A percentile compares a stretch with the other conserved stretches of the same genome.
These are phyloP conservation scores for Phymorhynchus buccinoides DNA, from an alignment of 1,140 invertebrate genomes.

Conservation along the genomic window DNA sequence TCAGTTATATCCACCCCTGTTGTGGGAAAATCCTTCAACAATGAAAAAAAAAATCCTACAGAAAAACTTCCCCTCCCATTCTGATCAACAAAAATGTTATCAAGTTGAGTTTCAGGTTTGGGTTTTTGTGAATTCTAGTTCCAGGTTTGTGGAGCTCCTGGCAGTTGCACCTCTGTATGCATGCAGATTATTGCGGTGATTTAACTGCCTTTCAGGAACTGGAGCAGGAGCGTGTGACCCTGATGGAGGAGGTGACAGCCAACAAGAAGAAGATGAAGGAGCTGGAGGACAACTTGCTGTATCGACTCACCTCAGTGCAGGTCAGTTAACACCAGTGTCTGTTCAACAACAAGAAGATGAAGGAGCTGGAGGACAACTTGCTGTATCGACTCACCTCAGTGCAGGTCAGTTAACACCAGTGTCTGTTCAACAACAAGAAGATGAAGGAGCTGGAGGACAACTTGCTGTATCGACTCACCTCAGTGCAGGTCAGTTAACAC, in stretches of 20 bases:
- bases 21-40: too few relatives aligned
- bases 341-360: conserved; percentile 40
- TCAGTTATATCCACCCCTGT: too few relatives aligned
- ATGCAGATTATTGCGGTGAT: not conserved
- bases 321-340: too few relatives aligned
- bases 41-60: too few relatives aligned
- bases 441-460: conserved; percentile 39
- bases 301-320: conserved; percentile 19
- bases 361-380: conserved; percentile 35
- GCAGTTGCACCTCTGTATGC: not conserved
- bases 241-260: conserved; percentile 36
- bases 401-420: too few relatives aligned
- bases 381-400: conserved; percentile 21
- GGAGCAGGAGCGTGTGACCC: conserved; percentile 4
- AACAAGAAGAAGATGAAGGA: conserved; percentile 41
- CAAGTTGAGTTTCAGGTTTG: too few relatives aligned
- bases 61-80: too few relatives aligned
- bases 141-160: not conserved
- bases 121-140: too few relatives aligned
- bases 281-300: conserved; percentile 33
- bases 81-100: too few relatives aligned
- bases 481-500: conserved; percentile 25
- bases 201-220: not conserved
- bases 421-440: conserved; percentile 38
- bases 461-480: conserved; percentile 23